Conservation (phyloP, 2,797 vertebrate genomes). For the Anas acuta region DNA sequence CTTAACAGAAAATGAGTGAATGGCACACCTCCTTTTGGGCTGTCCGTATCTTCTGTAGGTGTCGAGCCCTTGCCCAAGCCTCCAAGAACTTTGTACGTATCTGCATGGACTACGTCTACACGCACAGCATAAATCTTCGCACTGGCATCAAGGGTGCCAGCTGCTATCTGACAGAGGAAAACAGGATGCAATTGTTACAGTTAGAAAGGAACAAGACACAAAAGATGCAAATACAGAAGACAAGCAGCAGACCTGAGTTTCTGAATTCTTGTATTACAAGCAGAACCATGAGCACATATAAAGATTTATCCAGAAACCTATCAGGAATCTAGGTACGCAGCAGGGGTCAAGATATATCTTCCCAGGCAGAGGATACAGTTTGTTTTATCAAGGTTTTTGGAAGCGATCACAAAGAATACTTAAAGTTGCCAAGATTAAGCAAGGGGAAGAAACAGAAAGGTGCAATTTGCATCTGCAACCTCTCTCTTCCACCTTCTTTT, state of each 20-base stretch:
- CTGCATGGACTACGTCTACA: conserved; percentile 92
- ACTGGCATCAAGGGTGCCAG: conserved; percentile 93
- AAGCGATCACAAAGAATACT: background rate
- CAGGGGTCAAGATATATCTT: background rate
- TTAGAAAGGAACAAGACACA: background rate
- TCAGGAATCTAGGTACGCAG: background rate
- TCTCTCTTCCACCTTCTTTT: background rate
- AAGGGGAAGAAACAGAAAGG: background rate
- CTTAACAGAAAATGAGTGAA: background rate
- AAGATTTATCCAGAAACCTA: background rate
- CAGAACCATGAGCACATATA: background rate
- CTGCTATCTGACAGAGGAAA: conserved; percentile 85
- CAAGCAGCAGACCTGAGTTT: background rate
- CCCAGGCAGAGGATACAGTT: background rate
- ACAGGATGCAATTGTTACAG: background rate
- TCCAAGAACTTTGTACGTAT: conserved; percentile 90
- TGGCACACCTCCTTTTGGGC: conserved; percentile 53
- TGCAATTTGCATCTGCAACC: background rate
- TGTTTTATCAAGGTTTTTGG: background rate
- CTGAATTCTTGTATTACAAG: background rate
- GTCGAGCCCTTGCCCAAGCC: conserved; percentile 85
- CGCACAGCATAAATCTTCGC: conserved; percentile 95
- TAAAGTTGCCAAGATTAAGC: background rate
- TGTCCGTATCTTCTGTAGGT: conserved; percentile 40
- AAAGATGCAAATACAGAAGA: background rate